Conservation (phyloP, 2,888 invertebrate species). For the Malthinus seriepunctatus region DNA sequence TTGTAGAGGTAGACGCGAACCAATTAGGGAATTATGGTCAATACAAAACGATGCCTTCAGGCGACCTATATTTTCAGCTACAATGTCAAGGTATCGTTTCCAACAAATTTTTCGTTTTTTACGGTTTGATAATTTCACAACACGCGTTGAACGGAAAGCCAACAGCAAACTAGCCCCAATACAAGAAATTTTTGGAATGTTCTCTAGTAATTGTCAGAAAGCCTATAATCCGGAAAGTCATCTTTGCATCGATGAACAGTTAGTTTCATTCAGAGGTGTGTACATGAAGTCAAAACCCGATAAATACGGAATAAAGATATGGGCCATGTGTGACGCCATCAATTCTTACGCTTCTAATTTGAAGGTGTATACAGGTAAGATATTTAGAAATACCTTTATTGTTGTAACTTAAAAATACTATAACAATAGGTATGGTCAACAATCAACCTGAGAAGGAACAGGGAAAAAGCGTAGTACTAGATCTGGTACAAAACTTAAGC, state of each 20-base stretch:
- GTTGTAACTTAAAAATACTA: no score
- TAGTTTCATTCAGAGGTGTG: conserved; percentile 13
- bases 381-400: no score
- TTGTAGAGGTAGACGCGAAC: background rate
- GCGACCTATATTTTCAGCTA: conserved; percentile 13
- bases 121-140: conserved; percentile 9
- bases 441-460: background rate
- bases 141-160: conserved; percentile 3
- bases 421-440: background rate
- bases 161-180: conserved; percentile 8
- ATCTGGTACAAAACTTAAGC: no score
- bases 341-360: background rate
- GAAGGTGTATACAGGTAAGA: background rate
- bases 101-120: conserved; percentile 5
- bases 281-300: conserved; percentile 22
- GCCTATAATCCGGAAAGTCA: conserved; percentile 12
- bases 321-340: conserved; percentile 1
- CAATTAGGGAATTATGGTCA: conserved; percentile 1
- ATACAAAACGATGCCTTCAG: background rate
- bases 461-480: conserved; percentile 7
- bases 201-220: conserved; percentile 9
- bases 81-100: conserved; percentile 11
- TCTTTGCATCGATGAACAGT: conserved; percentile 11
- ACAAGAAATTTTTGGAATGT: conserved; percentile 13
- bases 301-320: conserved; percentile 18